These are phyloP conservation scores for Ivindomyrus marchei DNA, from an alignment of 2,113 vertebrate genomes.

Conservation along the genomic window DNA sequence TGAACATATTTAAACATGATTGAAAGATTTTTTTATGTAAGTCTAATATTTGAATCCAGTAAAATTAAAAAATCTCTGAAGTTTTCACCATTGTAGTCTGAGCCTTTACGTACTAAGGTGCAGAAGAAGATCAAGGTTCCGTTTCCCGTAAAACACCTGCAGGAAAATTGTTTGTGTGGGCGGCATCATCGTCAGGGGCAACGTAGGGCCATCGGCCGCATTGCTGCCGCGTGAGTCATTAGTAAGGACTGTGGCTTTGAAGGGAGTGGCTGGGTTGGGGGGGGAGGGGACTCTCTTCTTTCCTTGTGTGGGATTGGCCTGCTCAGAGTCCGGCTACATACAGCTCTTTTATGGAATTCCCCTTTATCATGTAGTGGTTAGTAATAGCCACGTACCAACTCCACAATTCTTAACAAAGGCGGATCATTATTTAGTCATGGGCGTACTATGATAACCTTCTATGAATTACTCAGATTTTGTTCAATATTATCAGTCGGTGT, in stretches of 20 bases:
- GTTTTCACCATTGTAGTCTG: neutral
- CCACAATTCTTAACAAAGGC: neutral
- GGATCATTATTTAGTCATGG: neutral
- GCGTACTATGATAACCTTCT: neutral
- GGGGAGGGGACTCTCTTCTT: neutral
- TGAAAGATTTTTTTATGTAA: neutral
- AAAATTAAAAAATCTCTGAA: neutral
- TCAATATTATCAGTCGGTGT: neutral
- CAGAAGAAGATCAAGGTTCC: neutral
- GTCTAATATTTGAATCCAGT: neutral
- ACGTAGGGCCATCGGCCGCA: neutral
- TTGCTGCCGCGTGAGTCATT: neutral
- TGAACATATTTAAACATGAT: neutral
- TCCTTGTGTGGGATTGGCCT: neutral
- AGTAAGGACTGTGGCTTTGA: neutral
- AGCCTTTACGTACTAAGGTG: neutral
- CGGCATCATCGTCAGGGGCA: neutral
- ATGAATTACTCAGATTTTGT: neutral
- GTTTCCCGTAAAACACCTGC: neutral
- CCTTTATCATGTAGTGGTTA: neutral
- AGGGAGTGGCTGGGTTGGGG: neutral
- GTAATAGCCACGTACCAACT: neutral
- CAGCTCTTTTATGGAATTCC: neutral
- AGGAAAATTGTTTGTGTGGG: neutral
- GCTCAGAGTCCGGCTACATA: neutral